Base-by-base conservation (phyloP, 2,797 vertebrate genomes). In the Paedocypris micromegethes region DNA sequence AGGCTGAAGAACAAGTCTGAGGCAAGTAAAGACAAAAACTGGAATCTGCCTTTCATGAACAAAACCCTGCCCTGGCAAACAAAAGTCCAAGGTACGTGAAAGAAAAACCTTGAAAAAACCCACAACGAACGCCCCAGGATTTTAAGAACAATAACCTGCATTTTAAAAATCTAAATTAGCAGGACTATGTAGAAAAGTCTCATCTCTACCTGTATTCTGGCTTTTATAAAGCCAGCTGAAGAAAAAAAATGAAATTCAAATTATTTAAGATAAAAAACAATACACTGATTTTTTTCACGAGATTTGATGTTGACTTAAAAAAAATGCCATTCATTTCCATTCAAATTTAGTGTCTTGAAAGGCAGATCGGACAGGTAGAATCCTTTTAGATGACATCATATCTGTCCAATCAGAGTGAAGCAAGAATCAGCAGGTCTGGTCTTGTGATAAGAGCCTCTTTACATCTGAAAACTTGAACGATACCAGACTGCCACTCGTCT, bases 51-150 rank as follows among this genome's bases (percentile, higher is more conserved):
- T 5, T 65, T 66, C 38, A 68, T 50, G 9, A 52, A 52, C 42
- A 48, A 70, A 62, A 78, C 63, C 64, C 68, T 73, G 73, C 62
- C 62, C 71, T 59, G 68, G 74, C 73, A 78, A 67, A 78, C 74
- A 23, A 49, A 72, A 61, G 6, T 61, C 40, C 50, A 49, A 58
- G 4, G 23, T 23, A 9, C 45, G 57, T 61, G 56, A 45, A 56
- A 38, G 40, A 55, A 61, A 39, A 50, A 42, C 66, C 7, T 38
- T 9, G 53, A 46, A 50, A 57, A 64, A 59, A 9, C 58, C 44
- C 2, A 54, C 55, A 57, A 65, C 23, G 50, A 65, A 50, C 8
- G 40, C 50, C 45, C 46, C 46, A 54, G 45, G 50, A 63, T 57
- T 56, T 38, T 45, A 50, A 39, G 60, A 40, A 39, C 39, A 56